These are phyloP conservation scores for Dasysyrphus tricinctus DNA, from an alignment of 2,888 invertebrate species.

Conservation along the genomic window DNA sequence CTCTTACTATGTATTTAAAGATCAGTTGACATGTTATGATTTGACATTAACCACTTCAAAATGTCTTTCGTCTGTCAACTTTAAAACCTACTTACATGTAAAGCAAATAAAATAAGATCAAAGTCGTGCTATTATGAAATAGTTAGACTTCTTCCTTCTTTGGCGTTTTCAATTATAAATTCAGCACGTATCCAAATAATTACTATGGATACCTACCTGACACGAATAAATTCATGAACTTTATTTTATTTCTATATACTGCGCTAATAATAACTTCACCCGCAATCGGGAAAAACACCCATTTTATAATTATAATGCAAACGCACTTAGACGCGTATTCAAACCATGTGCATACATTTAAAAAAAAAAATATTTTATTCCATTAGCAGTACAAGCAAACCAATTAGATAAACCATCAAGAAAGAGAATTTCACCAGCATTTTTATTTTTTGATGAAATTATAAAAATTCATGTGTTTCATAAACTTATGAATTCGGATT, in stretches of 20 bases:
- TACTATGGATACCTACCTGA: constrained; percentile 68
- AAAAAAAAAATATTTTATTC: constrained; percentile 14
- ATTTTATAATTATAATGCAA: constrained; percentile 16
- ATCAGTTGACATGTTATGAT: neutral
- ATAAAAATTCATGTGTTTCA: too few species aligned
- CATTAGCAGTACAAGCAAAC: constrained; percentile 5
- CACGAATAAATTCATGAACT: constrained; percentile 59
- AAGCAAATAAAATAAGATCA: constrained; percentile 6
- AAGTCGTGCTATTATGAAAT: constrained; percentile 65
- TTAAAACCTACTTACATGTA: neutral
- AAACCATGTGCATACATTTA: constrained; percentile 3
- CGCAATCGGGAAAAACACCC: constrained; percentile 46
- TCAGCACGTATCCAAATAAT: constrained; percentile 65
- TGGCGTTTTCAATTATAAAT: constrained; percentile 51
- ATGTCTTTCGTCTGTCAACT: neutral
- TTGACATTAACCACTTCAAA: neutral
- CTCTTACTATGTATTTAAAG: neutral
- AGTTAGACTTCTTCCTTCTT: constrained; percentile 54
- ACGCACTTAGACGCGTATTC: constrained; percentile 29
- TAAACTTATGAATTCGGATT: too few species aligned
- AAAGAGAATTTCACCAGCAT: constrained; percentile 14
- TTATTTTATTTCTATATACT: constrained; percentile 4
- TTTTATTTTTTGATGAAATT: neutral
- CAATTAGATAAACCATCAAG: neutral
- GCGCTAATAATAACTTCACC: constrained; percentile 53